Percentiles rank a stretch among this genome's conserved stretches.
Evolutionary conservation across 2,888 invertebrate species (phyloP).

Genomic region (Lasius fuliginosus): DNA sequence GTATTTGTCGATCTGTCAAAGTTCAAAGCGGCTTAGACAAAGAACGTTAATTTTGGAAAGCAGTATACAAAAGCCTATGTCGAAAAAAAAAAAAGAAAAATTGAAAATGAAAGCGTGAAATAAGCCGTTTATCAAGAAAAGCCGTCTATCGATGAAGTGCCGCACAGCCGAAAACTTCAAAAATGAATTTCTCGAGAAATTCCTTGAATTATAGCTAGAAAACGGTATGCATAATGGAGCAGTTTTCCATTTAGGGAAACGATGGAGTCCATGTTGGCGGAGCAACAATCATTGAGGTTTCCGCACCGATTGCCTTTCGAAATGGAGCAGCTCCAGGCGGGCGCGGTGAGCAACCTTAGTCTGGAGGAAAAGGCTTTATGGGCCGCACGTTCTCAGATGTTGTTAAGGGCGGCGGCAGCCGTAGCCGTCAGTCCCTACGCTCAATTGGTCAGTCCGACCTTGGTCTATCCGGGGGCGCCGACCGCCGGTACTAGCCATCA

Average conservation of each 20-base stretch:
- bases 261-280: constrained; percentile 95
- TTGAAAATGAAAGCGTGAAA: background rate
- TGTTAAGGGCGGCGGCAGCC: constrained; percentile 91
- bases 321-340: constrained; percentile 87
- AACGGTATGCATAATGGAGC: constrained; percentile 81
- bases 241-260: constrained; percentile 91
- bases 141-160: background rate
- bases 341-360: constrained; percentile 90
- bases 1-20: background rate
- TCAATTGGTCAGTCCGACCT: constrained; percentile 86
- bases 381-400: constrained; percentile 92
- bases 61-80: background rate
- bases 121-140: background rate
- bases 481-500: constrained; percentile 80
- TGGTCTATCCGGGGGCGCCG: constrained; percentile 86
- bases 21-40: background rate
- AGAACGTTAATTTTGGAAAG: background rate
- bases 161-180: background rate
- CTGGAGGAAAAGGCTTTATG: constrained; percentile 93
- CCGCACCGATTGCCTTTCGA: constrained; percentile 92
- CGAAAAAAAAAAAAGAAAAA: background rate
- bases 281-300: constrained; percentile 93
- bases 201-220: constrained; percentile 11
- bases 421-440: constrained; percentile 88
- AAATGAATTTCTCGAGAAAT: constrained; percentile 9